Evolutionary conservation across 2,888 invertebrate species (phyloP), one percentile per base, ranked within the genome.

Genomic region (Vannuccia rotundouncinata): DNA sequence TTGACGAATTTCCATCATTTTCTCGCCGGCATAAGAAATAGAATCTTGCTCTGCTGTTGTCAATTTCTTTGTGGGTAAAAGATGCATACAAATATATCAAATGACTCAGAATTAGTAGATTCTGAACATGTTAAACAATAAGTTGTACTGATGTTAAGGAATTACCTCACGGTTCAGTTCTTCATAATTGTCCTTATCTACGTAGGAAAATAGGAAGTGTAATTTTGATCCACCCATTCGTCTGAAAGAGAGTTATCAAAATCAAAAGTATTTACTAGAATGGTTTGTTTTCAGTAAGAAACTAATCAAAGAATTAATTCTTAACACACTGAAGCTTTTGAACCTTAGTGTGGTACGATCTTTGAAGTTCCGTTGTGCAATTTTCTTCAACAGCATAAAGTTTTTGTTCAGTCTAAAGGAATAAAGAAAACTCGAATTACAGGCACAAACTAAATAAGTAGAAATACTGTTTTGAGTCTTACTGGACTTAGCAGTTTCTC

Each of bases 401-500:
- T 66, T 66, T 66, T 66, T 27, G 13, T 66, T 66, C 66, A 45
- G 45, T 45, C 17, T 45, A 45, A 45, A 45, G 5, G 17, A 45
- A 45, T 45, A 13, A 45, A 45, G 45, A 45, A 45, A 45, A 45
- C 45, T 45, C n/a, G n/a, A n/a, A n/a, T n/a, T n/a, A n/a, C n/a
- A n/a, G n/a, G n/a, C n/a, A n/a, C n/a, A n/a, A n/a, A 45, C 5
- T 45, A 45, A 13, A 45, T 45, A 45, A 45, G 17, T 13, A 45
- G 5, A 5, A 45, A 45, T 45, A 45, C 5, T 17, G 17, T 13
- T 13, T 66, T 59, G n/a, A 74, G n/a, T 22, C 66, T 78, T 78
- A 78, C 78, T n/a, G 78, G 78, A 78, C 78, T 78, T 27, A 78
- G 30, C 1, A 78, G 59, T 59, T 78, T 78, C 25, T 78, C 59